Conservation (phyloP, 1,140 invertebrate species). For the Stratiolaelaps scimitus region DNA sequence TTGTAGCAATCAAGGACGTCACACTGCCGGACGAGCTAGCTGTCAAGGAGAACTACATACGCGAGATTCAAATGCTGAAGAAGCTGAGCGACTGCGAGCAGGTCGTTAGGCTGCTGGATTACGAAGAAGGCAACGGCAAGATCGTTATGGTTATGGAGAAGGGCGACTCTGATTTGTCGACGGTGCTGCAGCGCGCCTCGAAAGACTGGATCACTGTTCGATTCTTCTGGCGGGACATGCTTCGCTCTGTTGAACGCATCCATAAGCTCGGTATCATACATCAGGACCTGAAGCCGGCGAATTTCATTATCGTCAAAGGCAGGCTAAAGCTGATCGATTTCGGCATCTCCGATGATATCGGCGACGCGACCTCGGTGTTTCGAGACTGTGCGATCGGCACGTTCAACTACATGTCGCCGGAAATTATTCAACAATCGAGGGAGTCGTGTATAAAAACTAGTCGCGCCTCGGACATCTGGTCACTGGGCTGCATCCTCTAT, state of each 20-base stretch:
- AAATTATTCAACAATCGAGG: constrained; percentile 48
- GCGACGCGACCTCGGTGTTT: constrained; percentile 78
- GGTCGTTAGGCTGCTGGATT: constrained; percentile 74
- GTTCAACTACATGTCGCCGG: constrained; percentile 91
- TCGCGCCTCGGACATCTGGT: constrained; percentile 92
- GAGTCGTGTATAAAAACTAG: constrained; percentile 54
- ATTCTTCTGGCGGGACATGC: constrained; percentile 88
- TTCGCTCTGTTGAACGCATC: constrained; percentile 75
- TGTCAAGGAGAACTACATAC: constrained; percentile 63
- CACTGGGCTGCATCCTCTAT: constrained; percentile 90
- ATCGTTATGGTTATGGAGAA: constrained; percentile 81
- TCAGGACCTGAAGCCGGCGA: constrained; percentile 91
- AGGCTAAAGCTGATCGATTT: constrained; percentile 92
- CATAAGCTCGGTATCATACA: constrained; percentile 88
- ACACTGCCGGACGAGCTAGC: constrained; percentile 56
- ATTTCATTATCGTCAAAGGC: constrained; percentile 77
- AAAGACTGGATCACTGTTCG: constrained; percentile 52
- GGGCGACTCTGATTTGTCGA: constrained; percentile 74
- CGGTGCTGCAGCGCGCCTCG: constrained; percentile 49
- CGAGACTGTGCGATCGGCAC: constrained; percentile 67
- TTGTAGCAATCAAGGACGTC: constrained; percentile 52
- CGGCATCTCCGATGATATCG: constrained; percentile 83
- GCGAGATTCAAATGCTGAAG: constrained; percentile 74
- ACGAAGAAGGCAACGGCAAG: constrained; percentile 45
- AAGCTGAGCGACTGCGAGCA: constrained; percentile 62